Base-by-base conservation (phyloP, 2,797 vertebrate genomes). In the Coregonus sp. region DNA sequence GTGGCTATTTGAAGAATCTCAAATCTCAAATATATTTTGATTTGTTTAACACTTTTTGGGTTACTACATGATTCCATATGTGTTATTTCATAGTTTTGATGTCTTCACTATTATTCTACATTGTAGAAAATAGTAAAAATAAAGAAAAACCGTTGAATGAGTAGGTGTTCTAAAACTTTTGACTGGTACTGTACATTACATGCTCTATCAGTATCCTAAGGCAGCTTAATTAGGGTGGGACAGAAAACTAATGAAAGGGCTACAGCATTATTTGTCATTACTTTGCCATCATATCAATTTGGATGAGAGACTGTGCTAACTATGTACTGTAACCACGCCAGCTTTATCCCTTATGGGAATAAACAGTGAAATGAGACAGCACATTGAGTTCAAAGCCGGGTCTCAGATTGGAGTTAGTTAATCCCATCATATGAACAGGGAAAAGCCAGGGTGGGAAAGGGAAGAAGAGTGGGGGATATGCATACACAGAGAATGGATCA, bases 331-430 rank as follows among this genome's bases (percentile, higher is more conserved):
- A 67, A 35, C 71, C 83, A 85, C 90, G 83, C 79, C 51, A 18
- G 79, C 35, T 35, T 89, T 59, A 90, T 89, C 82, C 78, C 85
- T 81, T 80, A 25, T 84, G 89, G 86, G 89, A 90, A 47, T 47
- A 47, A 87, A 73, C 75, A 83, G 77, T 72, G 84, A 77, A 86
- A 89, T 81, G 88, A 82, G 86, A 89, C 77, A 11, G 40, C 9
- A 47, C 9, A 73, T 80, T 76, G 78, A 87, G 77, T 89, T 89
- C 87, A 85, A 88, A 87, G 82, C 80, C 25, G 86, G 82, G 90
- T 91, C 88, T 86, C 78, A 89, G 89, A 92, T 88, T 88, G 88
- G 87, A 89, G 89, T 89, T 68, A 89, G 89, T 87, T 93, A 92
- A 93, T 92, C 90, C 89, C 83, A 91, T 92, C 90, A 91, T 31